phyloP scores from a whole-genome alignment of 2,113 vertebrate species.

The Mormoops blainvillei region DNA sequence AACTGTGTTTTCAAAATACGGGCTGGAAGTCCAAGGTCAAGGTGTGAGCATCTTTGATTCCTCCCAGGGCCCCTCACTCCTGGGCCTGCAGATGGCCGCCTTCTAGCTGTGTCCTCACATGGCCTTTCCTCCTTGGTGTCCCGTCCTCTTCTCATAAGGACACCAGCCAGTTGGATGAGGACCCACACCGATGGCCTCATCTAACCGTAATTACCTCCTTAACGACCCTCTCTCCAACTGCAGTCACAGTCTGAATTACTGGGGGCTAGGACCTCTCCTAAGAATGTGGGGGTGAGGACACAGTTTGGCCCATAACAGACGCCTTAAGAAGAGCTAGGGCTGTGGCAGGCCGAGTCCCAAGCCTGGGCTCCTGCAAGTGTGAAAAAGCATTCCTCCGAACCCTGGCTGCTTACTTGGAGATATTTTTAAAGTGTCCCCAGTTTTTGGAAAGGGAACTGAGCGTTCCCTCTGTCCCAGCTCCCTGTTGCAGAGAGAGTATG shows the following conservation, averaged over 20 bases:
- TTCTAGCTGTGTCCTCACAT: fast-evolving
- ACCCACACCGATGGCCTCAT: not conserved
- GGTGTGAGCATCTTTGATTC: not conserved
- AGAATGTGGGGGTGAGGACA: not conserved
- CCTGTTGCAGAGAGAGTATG: not conserved
- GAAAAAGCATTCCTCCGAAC: not conserved
- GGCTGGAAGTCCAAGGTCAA: not conserved
- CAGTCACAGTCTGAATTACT: not conserved
- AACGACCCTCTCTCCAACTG: not conserved
- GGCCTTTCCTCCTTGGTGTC: not conserved
- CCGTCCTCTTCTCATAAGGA: not conserved
- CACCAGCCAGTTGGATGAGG: not conserved
- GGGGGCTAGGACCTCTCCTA: not conserved
- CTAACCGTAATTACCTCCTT: not conserved
- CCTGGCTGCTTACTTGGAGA: not conserved
- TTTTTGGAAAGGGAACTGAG: not conserved
- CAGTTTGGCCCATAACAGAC: not conserved
- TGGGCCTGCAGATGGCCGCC: no score
- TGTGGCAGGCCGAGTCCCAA: not conserved
- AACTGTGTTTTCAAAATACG: constrained; percentile 2
- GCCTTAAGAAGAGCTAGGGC: not conserved
- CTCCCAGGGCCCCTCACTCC: not conserved
- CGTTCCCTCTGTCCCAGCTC: not conserved
- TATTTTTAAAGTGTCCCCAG: not conserved
- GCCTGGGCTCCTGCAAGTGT: no score